A percentile compares a stretch with the other conserved stretches of the same genome.
These are phyloP conservation scores for Acrocephalus arundinaceus DNA, from an alignment of 2,113 vertebrate species.

Conservation along the genomic window DNA sequence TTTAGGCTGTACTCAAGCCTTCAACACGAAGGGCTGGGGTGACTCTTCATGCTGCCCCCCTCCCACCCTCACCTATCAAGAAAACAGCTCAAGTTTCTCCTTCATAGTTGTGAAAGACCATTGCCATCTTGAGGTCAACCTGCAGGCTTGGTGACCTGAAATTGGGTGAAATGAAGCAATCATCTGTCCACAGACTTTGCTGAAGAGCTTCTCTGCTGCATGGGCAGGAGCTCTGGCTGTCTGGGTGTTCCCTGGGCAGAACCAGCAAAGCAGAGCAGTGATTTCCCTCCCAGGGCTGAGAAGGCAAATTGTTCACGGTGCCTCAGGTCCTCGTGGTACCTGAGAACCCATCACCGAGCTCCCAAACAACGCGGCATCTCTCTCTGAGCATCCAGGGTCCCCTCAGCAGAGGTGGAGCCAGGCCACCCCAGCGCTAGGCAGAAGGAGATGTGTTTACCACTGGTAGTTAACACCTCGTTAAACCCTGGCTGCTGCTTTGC, in stretches of 20 bases:
- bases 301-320: not conserved
- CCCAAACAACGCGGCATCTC: rapidly evolving
- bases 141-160: not conserved
- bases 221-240: not conserved
- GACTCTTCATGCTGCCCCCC: rapidly evolving
- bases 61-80: not conserved
- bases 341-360: rapidly evolving
- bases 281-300: not conserved
- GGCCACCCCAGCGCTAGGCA: not conserved
- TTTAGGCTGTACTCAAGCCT: not conserved
- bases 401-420: not conserved
- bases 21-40: not conserved
- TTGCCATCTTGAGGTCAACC: not conserved
- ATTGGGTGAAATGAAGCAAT: not conserved
- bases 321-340: too few species aligned
- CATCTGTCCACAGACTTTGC: not conserved
- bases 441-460: not conserved
- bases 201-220: not conserved
- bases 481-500: not conserved
- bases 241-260: not conserved
- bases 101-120: not conserved
- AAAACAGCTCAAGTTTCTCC: not conserved
- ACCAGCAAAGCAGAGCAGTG: not conserved
- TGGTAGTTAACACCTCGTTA: conserved; percentile 10
- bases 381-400: not conserved